These are phyloP conservation scores for Vulpes lagopus DNA, from an alignment of 2,113 vertebrate species.

Conservation along the genomic window DNA sequence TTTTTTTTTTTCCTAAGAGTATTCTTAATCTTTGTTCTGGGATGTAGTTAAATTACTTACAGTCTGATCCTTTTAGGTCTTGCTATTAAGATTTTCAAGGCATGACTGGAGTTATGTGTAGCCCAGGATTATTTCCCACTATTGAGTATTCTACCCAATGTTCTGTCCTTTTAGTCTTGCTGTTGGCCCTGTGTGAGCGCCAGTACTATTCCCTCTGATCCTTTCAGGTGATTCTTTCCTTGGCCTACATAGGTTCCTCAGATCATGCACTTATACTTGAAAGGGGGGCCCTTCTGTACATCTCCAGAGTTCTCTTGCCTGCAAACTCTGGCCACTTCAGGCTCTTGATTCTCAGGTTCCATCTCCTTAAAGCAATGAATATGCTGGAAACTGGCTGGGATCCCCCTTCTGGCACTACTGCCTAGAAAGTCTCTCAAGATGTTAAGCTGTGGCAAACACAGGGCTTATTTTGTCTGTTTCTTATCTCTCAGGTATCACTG, in stretches of 20 bases:
- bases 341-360: neutral
- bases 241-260: neutral
- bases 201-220: neutral
- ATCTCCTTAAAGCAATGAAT: neutral
- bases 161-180: neutral
- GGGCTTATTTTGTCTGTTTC: neutral
- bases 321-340: neutral
- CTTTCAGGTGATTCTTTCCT: neutral
- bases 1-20: neutral
- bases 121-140: neutral
- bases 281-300: neutral
- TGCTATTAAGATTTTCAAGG: neutral
- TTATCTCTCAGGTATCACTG: neutral
- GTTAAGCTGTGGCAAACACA: neutral
- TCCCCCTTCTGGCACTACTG: neutral
- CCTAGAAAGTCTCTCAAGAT: neutral
- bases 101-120: neutral
- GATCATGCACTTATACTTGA: neutral
- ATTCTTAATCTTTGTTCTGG: neutral
- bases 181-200: neutral
- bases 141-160: neutral
- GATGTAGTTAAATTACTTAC: neutral
- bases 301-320: neutral
- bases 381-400: neutral
- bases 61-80: neutral